Base-by-base conservation (phyloP, 2,797 vertebrate species). In the Syngnathus acus region DNA sequence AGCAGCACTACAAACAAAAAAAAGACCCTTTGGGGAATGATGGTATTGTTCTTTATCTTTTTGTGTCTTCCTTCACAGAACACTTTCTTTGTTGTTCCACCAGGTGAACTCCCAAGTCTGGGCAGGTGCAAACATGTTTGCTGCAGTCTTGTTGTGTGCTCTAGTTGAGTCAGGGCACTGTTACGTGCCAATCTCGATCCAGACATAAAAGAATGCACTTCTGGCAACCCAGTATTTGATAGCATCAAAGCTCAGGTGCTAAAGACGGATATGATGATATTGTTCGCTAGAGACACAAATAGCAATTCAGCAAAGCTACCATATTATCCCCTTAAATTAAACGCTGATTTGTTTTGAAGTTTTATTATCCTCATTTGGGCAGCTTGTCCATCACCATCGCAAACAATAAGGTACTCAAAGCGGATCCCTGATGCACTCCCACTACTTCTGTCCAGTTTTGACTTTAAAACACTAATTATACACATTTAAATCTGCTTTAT, bases 101-200 rank as follows among this genome's bases (percentile, higher is more conserved):
- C 77, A 80, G 79, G 77, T 77, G 75, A 81, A 68, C 71, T 38
- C n/a, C 51, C 26, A 37, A 65, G 38, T 40, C 26, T 47, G 70
- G 77, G 74, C 88, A 68, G 82, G 90, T 82, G 76, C 71, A 48
- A 74, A 73, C 91, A 90, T 50, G 87, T 59, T 17, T 13, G 14
- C 77, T 68, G 65, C 63, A 68, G 39, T 64, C 64, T 61, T 73
- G 68, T 75, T 85, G 54, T 85, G 51, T 76, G 81, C 69, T 77
- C 67, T 38, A 68, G 54, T 76, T 73, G n/a, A 57, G 72, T 68
- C 57, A 64, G 59, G 77, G 74, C 76, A 68, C 40, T 66, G 68
- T 78, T 47, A 72, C 64, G 72, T 72, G 71, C 70, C 62, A 67
- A 68, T 16, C 64, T 64, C 60, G 23, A 16, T 39, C 45, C 47